Conservation (phyloP, 2,113 vertebrate species). For the Sebastes schlegelii region DNA sequence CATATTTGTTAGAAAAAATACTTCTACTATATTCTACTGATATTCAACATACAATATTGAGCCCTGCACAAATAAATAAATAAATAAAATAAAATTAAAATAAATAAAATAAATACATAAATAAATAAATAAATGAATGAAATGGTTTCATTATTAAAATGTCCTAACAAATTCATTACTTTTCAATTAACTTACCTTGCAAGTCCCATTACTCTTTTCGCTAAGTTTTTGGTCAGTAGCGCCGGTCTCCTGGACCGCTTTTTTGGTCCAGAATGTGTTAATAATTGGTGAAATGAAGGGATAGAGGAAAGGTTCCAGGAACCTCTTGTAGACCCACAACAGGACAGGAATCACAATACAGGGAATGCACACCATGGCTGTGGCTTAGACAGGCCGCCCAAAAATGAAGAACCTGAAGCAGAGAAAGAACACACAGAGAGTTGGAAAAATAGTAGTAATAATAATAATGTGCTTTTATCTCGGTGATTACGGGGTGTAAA, state of each 20-base stretch:
- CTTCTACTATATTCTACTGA: background rate
- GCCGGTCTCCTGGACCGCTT: constrained; percentile 76
- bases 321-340: constrained; percentile 97
- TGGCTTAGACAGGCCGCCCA: background rate
- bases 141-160: background rate
- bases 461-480: background rate
- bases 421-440: background rate
- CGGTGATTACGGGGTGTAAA: no score
- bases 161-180: background rate
- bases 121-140: background rate
- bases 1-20: background rate
- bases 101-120: no score
- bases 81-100: background rate
- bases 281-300: constrained; percentile 91
- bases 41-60: background rate
- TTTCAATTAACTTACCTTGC: constrained; percentile 79
- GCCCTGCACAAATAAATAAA: background rate
- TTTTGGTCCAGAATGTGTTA: constrained; percentile 87
- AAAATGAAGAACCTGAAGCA: constrained; percentile 9
- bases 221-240: constrained; percentile 40
- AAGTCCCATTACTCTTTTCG: constrained; percentile 60
- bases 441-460: background rate
- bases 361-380: constrained; percentile 96
- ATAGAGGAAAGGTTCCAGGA: constrained; percentile 93
- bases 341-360: constrained; percentile 97